Conservation (phyloP, 2,113 vertebrate species). For the Brachypteracias leptosomus region DNA sequence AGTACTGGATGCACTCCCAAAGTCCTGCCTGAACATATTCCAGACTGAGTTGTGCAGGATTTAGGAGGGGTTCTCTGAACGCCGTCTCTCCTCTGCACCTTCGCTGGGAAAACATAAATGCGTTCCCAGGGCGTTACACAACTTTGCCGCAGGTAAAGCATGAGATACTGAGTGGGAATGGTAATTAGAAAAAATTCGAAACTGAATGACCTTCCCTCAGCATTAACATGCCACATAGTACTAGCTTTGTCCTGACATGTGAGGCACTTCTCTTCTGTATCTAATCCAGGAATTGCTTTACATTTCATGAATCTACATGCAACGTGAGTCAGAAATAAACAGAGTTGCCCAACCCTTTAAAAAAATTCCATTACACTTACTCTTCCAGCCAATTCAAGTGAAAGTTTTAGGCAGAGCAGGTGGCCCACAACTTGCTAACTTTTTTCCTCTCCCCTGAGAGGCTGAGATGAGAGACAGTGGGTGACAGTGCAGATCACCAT, state of each 20-base stretch:
- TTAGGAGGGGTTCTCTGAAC: slow-evolving; percentile 29
- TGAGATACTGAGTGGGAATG: not conserved
- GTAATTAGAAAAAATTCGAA: slow-evolving; percentile 39
- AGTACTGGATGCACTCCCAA: slow-evolving; percentile 13
- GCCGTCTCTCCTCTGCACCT: not conserved
- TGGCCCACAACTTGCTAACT: not conserved
- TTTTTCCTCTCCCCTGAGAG: not conserved
- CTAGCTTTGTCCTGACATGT: slow-evolving; percentile 50
- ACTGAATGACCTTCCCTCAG: slow-evolving; percentile 54
- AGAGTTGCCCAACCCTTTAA: slow-evolving; percentile 45
- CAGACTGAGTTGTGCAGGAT: not conserved
- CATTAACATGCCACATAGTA: slow-evolving; percentile 21
- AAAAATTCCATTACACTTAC: slow-evolving; percentile 61
- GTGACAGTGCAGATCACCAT: not conserved
- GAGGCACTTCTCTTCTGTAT: slow-evolving; percentile 34
- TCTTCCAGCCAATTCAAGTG: slow-evolving; percentile 41
- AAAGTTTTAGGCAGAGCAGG: slow-evolving; percentile 43
- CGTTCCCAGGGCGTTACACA: slow-evolving; percentile 40
- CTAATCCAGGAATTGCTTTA: slow-evolving; percentile 41
- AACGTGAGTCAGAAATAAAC: slow-evolving; percentile 55
- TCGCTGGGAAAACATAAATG: not conserved
- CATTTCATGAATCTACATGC: slow-evolving; percentile 62
- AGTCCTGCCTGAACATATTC: slow-evolving; percentile 54
- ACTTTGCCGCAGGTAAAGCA: slow-evolving; percentile 24
- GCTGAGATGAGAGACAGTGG: not conserved